Evolutionary conservation across 35 echinoderm and acorn worm genomes (phyloP), one percentile per base, ranked within the genome.

Genomic region (Amphiura filiformis): DNA sequence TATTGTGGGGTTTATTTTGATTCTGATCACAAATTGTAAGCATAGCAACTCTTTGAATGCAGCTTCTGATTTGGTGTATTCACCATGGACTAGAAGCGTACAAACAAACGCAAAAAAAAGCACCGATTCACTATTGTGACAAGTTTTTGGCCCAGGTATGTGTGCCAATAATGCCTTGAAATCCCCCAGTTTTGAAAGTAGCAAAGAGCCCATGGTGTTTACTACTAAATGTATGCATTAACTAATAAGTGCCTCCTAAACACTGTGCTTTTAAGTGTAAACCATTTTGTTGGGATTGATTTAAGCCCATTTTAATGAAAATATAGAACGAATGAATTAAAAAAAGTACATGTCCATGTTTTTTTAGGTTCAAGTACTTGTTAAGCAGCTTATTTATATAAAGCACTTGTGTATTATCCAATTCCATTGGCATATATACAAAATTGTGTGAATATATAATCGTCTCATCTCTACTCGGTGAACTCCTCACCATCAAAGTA

Each of bases 231-330:
- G 61, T 70, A 70, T 70, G 61, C 61, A 70, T 70, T 70, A 26
- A 70, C 61, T 70, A 23, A 70, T 70, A 70, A 70, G 61, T 70
- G 61, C 61, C 61, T 70, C 61, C 61, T 70, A 70, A 70, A 70
- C 61, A 70, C 61, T 70, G 61, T 70, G 61, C 61, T 70, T 70
- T 70, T 70, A 70, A 70, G 61, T 70, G 11, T 70, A n/a, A 11
- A 15, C 15, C 61, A 18, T 26, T 70, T 70, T 70, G 15, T 18
- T 70, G 61, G 61, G 61, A 70, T 70, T 70, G 61, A 70, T 70
- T 70, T 70, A 11, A 26, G 26, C 11, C 61, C 15, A 30, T 70
- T 70, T 18, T 70, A 26, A 70, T 52, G 44, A 70, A 70, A 70
- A n/a, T 26, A 70, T 26, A n/a, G 26, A 70, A 70, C 44, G 7